phyloP scores from a whole-genome alignment of 2,797 vertebrate genomes.

The Enteromius paludinosus region DNA sequence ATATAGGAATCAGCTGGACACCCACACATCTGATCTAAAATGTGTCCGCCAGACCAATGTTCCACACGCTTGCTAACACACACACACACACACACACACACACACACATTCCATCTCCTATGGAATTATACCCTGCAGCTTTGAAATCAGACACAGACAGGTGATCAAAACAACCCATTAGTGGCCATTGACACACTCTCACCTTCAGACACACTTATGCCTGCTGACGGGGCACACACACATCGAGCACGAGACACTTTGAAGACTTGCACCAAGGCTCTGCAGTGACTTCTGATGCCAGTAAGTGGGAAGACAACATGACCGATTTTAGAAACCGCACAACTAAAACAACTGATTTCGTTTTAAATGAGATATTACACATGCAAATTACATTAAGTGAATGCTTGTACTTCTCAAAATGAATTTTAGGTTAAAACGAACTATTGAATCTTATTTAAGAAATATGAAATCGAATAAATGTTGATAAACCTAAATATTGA shows the following conservation, averaged over 20 bases:
- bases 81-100: slow-evolving; percentile 54
- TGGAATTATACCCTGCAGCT: slow-evolving; percentile 75
- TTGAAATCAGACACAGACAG: slow-evolving; percentile 75
- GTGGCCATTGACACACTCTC: slow-evolving; percentile 68
- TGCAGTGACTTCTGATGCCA: slow-evolving; percentile 31
- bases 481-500: neutral
- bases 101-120: slow-evolving; percentile 57
- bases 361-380: neutral
- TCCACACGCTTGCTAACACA: slow-evolving; percentile 47
- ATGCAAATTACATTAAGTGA: neutral
- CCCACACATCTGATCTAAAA: slow-evolving; percentile 33
- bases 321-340: neutral
- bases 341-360: neutral
- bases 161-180: slow-evolving; percentile 77
- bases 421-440: neutral
- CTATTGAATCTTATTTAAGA: neutral
- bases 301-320: neutral
- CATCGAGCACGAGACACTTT: slow-evolving; percentile 68
- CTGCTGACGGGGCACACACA: slow-evolving; percentile 76
- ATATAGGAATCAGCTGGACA: slow-evolving; percentile 19
- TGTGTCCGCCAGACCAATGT: slow-evolving; percentile 30
- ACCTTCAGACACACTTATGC: slow-evolving; percentile 62
- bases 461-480: neutral
- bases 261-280: slow-evolving; percentile 69
- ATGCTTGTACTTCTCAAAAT: neutral